Evolutionary conservation across 2,888 invertebrate species (phyloP), one percentile per base, ranked within the genome.

Genomic region (Oasisia sp.): DNA sequence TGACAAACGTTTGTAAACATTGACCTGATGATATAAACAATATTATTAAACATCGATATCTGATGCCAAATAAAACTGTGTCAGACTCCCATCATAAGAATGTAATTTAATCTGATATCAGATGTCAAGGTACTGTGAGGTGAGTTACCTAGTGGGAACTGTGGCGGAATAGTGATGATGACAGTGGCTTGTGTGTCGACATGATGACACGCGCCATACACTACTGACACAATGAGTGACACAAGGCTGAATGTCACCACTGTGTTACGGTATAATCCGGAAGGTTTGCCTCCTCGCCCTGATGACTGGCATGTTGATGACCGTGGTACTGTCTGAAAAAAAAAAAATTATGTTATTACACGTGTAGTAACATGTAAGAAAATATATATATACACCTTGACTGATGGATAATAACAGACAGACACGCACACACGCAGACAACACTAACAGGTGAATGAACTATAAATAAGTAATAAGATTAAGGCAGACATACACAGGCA

Each of bases 211-310:
- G n/a, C 74, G 74, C 74, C 74, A 5, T 74, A 74, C 74, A 74
- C 74, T 27, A 74, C 74, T 27, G 74, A 74, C 74, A 74, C 74
- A 27, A 74, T 27, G 19, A 74, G n/a, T 19, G 74, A 74, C 74
- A 74, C 74, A 74, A 74, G 74, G 74, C 74, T 74, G 74, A 74
- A 74, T 74, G 74, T 74, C 74, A 74, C 74, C 5, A 74, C 74
- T 27, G 74, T 74, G 74, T 74, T 74, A 27, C 74, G 74, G 74
- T 74, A 74, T 0, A 74, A 7, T 74, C 74, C 74, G 19, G 58
- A 58, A 27, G 74, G 74, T 74, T 74, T 74, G 74, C 74, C 74
- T 19, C 74, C 74, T 19, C 27, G 74, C 27, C 74, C 74, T 74
- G 74, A n/a, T 27, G 74, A 19, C 27, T 74, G 74, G 19, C 74